Conservation (phyloP, 2,888 invertebrate species). For the Cataglyphis rosenhaueri region DNA sequence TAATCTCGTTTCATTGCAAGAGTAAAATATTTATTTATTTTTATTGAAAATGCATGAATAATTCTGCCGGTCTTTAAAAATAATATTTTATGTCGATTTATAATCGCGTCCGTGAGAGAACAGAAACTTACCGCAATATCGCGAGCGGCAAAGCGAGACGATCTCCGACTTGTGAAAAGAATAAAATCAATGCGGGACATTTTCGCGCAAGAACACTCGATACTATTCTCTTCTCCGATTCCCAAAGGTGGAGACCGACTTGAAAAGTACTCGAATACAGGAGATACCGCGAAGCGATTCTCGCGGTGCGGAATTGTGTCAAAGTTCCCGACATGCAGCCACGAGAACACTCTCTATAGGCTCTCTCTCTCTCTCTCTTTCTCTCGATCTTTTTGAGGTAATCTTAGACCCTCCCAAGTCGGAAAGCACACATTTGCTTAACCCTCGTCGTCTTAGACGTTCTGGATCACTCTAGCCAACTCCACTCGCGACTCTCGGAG, state of each 20-base stretch:
- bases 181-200: conserved; percentile 38
- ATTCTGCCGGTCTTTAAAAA: not conserved
- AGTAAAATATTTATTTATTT: not conserved
- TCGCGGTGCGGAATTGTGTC: conserved; percentile 57
- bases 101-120: not conserved
- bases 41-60: not conserved
- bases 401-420: conserved; percentile 65
- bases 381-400: conserved; percentile 66
- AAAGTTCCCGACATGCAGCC: conserved; percentile 59
- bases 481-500: conserved; percentile 64
- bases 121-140: not conserved
- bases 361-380: conserved; percentile 12
- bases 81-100: not conserved
- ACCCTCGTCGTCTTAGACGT: conserved; percentile 69
- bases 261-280: conserved; percentile 48
- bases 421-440: conserved; percentile 71
- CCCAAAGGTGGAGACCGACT: conserved; percentile 18
- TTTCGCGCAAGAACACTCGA: conserved; percentile 17
- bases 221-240: conserved; percentile 32
- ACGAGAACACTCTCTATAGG: conserved; percentile 52
- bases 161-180: conserved; percentile 14
- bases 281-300: conserved; percentile 44
- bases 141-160: conserved; percentile 19
- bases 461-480: conserved; percentile 67
- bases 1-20: not conserved